These are phyloP conservation scores for Pachydiplax longipennis DNA, from an alignment of 2,888 invertebrate genomes.

Conservation along the genomic window DNA sequence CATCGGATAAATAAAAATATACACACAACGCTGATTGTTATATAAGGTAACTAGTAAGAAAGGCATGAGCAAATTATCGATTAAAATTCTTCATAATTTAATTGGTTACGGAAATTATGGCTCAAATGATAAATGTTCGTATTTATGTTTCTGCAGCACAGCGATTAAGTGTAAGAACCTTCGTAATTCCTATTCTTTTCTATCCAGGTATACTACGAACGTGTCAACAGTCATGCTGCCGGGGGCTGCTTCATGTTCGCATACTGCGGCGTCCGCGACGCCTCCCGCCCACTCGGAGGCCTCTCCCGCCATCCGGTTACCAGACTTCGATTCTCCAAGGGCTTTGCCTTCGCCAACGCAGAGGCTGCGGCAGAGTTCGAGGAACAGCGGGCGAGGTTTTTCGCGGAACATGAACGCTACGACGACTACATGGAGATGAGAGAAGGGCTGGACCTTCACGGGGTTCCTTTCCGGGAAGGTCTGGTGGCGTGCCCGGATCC, in stretches of 20 bases:
- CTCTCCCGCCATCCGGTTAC: constrained; percentile 75
- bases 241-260: constrained; percentile 80
- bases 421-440: constrained; percentile 88
- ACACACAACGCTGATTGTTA: too few species aligned
- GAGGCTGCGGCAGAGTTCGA: constrained; percentile 82
- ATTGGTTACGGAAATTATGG: too few species aligned
- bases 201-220: constrained; percentile 78
- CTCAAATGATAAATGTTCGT: too few species aligned
- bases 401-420: constrained; percentile 77
- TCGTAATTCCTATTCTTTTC: constrained; percentile 30
- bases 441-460: constrained; percentile 78
- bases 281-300: constrained; percentile 72
- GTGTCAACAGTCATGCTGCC: constrained; percentile 80
- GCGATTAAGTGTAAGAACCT: too few species aligned
- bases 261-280: constrained; percentile 78
- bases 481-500: constrained; percentile 64
- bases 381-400: constrained; percentile 80
- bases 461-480: constrained; percentile 67
- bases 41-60: too few species aligned
- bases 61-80: too few species aligned
- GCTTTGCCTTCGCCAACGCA: constrained; percentile 80
- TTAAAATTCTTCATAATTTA: too few species aligned
- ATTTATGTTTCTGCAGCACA: too few species aligned
- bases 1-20: too few species aligned
- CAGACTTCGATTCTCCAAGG: constrained; percentile 79